Evolutionary conservation across 2,888 invertebrate genomes (phyloP).

Genomic region (Diplolepis rosae): DNA sequence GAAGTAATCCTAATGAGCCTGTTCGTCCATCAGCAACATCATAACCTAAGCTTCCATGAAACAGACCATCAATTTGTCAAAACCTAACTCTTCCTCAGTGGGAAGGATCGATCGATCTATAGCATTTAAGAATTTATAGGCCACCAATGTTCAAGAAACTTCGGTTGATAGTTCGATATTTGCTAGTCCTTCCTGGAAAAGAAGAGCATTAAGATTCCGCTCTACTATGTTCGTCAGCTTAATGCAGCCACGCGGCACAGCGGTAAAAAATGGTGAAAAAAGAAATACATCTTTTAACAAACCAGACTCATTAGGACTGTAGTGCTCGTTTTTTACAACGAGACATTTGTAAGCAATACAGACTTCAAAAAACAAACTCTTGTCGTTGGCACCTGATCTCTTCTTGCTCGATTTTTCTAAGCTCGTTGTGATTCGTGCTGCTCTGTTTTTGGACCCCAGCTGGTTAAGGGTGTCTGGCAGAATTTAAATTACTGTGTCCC

Average conservation of each 20-base stretch:
- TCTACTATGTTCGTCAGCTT: slow-evolving; percentile 59
- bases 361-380: slow-evolving; percentile 58
- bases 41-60: not conserved
- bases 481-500: slow-evolving; percentile 39
- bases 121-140: slow-evolving; percentile 39
- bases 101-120: slow-evolving; percentile 15
- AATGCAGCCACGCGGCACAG: slow-evolving; percentile 53
- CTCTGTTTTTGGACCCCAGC: slow-evolving; percentile 32
- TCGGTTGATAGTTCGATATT: slow-evolving; percentile 38
- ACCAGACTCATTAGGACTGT: slow-evolving; percentile 72
- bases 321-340: slow-evolving; percentile 68
- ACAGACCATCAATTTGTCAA: slow-evolving; percentile 13
- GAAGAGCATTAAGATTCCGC: slow-evolving; percentile 61
- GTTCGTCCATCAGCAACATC: not conserved
- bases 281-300: slow-evolving; percentile 68
- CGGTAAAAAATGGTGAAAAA: slow-evolving; percentile 55
- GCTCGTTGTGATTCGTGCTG: slow-evolving; percentile 33
- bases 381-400: slow-evolving; percentile 37
- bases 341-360: slow-evolving; percentile 74
- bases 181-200: slow-evolving; percentile 53
- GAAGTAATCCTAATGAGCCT: not conserved
- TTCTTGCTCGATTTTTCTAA: slow-evolving; percentile 41
- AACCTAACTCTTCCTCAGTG: not conserved
- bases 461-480: slow-evolving; percentile 38
- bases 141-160: slow-evolving; percentile 43